Evolutionary conservation across 2,113 vertebrate genomes (phyloP), one percentile per base, ranked within the genome.

Genomic region (Hippocampus zosterae): DNA sequence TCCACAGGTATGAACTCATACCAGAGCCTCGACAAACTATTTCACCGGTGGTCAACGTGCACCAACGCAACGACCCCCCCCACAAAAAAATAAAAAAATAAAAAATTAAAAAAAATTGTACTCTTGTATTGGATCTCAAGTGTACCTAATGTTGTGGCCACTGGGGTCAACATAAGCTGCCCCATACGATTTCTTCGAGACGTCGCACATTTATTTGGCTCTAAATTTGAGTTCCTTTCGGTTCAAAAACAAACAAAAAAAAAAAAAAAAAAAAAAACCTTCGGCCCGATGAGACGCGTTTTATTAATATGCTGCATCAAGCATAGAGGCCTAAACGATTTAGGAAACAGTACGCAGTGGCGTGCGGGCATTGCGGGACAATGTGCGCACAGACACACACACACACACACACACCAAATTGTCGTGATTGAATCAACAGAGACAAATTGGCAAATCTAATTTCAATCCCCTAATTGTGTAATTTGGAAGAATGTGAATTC

Each of bases 371-470:
- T 52, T 21, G 40, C 63, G 88, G 81, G 89, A 94, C 90, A 93
- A 93, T 92, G 88, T 67, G 67, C 87, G 1, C 19, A 11, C 42
- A 67, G 84, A 79, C 87, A 88, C 92, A 86, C 85, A 88, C 84
- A 80, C 87, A 88, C 91, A 85, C 85, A 88, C 87, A 10, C 19
- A 80, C 56, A 84, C 88, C 85, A 92, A 92, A 95, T 92, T 89
- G 90, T 88, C 84, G 53, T 91, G 89, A 93, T 94, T 95, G 88
- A 94, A 93, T 92, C 89, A 93, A 92, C 90, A 89, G 89, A 89
- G 83, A 87, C 80, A 82, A 91, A 91, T 92, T 88, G 83, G 88
- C 84, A 90, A 93, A 93, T 93, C 84, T 88, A 93, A 92, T 94
- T 89, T 91, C 88, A 90, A 91, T 84, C 89, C 89, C 81, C 89